Evolutionary conservation across 2,888 invertebrate genomes (phyloP), one percentile per base, ranked within the genome.

Genomic region (Toxonevra muliebris): DNA sequence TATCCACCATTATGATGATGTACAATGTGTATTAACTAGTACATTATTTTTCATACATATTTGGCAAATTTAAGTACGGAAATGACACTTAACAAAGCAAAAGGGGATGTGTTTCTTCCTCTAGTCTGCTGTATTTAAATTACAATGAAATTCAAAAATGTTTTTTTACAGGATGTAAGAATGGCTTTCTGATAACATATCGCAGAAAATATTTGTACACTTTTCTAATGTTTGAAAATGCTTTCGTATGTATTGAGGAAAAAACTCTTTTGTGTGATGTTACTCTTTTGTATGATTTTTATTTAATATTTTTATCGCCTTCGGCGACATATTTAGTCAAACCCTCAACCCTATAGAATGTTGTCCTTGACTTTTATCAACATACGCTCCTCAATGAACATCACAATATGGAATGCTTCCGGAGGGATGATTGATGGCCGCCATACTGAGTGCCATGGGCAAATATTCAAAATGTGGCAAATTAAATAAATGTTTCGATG

Each of bases 121-220:
- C n/a, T n/a, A n/a, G n/a, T n/a, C 9, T 48, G 13, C 11, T 48
- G 48, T 48, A 48, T 15, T 48, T 48, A 48, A 15, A 48, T 13
- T 48, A 30, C 30, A 30, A 30, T 30, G 30, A 7, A 30, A 30
- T 30, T 30, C 30, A 7, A 40, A 55, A 63, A 63, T 63, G 63
- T 19, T 63, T 57, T 63, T 57, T 57, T 66, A 69, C 79, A 80
- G 82, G 82, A 81, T 77, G 79, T 70, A 41, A 64, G 69, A 79
- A 80, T 80, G 79, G 75, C 70, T 79, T 78, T 74, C 74, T 62
- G 78, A 79, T 81, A 80, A 76, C 77, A 69, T 73, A 15, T 58
- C 50, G n/a, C 48, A 48, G 48, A 48, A 48, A n/a, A 48, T 19
- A 48, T 41, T 15, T 65, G 41, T 12, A 41, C 13, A 11, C 13